Percentiles rank a stretch among this genome's conserved stretches.
Evolutionary conservation across 2,113 vertebrate species (phyloP).

Genomic region (Acanthochromis polyacanthus): DNA sequence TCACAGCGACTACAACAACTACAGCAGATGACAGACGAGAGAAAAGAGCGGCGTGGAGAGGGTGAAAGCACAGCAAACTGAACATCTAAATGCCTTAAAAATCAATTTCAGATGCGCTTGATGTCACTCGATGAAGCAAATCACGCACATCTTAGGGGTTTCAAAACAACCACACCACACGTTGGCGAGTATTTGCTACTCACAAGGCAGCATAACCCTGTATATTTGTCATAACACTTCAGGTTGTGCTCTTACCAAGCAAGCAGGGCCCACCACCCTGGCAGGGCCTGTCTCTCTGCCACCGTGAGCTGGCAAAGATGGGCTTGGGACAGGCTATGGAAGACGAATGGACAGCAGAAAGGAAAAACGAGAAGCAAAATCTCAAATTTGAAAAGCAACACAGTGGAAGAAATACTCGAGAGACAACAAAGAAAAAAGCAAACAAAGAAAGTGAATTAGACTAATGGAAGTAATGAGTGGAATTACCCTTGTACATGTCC

Average conservation of each 20-base stretch:
- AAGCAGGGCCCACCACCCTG: slow-evolving; percentile 82
- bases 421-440: not conserved
- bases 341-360: slow-evolving; percentile 47
- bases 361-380: slow-evolving; percentile 49
- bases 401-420: slow-evolving; percentile 1
- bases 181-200: slow-evolving; percentile 19
- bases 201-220: slow-evolving; percentile 22
- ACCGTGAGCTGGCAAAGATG: slow-evolving; percentile 78
- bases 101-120: slow-evolving; percentile 37
- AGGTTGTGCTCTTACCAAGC: slow-evolving; percentile 76
- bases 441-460: slow-evolving; percentile 9
- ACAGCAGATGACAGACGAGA: slow-evolving; percentile 12
- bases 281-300: slow-evolving; percentile 79
- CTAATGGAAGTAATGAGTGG: not conserved
- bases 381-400: slow-evolving; percentile 32
- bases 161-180: slow-evolving; percentile 43
- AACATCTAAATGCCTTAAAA: slow-evolving; percentile 44
- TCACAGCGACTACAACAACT: slow-evolving; percentile 24
- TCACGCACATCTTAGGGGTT: slow-evolving; percentile 24
- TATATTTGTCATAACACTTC: slow-evolving; percentile 24
- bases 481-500: not conserved
- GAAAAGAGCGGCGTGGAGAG: not conserved
- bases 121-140: slow-evolving; percentile 36
- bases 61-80: slow-evolving; percentile 45
- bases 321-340: slow-evolving; percentile 81